A percentile compares a stretch with the other conserved stretches of the same genome.
Evolutionary conservation across 2,888 invertebrate species (phyloP).

Genomic region (Philopedon plagiatum): DNA sequence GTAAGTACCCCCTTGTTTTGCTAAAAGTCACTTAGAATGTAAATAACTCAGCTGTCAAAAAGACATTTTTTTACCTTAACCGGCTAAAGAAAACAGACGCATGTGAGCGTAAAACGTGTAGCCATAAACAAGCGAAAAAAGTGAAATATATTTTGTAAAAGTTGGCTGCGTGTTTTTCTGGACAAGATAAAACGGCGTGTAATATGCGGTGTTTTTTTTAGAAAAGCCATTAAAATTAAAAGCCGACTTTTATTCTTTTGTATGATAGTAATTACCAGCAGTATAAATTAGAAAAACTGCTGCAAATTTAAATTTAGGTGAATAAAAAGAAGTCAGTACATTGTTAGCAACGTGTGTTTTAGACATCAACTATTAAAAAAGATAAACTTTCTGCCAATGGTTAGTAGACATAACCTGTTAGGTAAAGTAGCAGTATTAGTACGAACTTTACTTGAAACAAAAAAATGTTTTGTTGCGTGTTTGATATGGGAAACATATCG

Average conservation of each 20-base stretch:
- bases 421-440: no score
- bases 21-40: not conserved
- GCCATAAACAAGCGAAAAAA: slow-evolving; percentile 21
- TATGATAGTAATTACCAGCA: no score
- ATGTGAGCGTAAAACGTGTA: slow-evolving; percentile 17
- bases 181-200: not conserved
- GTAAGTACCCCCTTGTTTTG: not conserved
- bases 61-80: not conserved
- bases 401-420: no score
- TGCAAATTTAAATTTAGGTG: no score
- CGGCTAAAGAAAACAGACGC: slow-evolving; percentile 15
- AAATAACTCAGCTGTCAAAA: slow-evolving; percentile 2
- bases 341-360: no score
- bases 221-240: not conserved
- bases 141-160: slow-evolving; percentile 30
- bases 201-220: not conserved
- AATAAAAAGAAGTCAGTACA: no score
- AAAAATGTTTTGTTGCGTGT: no score
- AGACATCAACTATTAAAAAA: no score
- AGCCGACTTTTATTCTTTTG: not conserved
- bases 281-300: no score
- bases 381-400: no score
- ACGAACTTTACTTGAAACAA: no score
- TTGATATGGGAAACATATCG: no score
- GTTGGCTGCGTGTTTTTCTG: slow-evolving; percentile 23